Evolutionary conservation across 2,888 invertebrate species (phyloP).

Genomic region (Meiosimyza decipiens): DNA sequence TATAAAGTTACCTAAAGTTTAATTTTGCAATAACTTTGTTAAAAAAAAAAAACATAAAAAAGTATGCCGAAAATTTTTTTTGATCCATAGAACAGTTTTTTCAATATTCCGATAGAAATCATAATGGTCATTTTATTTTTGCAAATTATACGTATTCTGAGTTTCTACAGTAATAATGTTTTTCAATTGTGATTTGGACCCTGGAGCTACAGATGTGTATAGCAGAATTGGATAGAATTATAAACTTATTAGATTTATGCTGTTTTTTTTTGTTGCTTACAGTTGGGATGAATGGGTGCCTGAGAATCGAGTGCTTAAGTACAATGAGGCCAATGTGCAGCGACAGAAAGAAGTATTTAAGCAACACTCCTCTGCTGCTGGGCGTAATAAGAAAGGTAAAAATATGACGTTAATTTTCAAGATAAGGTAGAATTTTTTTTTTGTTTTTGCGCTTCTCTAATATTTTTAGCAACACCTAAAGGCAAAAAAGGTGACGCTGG

Average conservation of each 20-base stretch:
- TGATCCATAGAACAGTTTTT: too few relatives aligned
- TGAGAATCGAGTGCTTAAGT: conserved; percentile 89
- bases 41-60: too few relatives aligned
- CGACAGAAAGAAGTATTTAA: conserved; percentile 87
- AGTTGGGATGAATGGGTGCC: conserved; percentile 95
- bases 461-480: conserved; percentile 60
- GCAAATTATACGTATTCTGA: too few relatives aligned
- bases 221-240: neutral
- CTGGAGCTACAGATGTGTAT: too few relatives aligned
- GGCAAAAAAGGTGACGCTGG: conserved; percentile 61
- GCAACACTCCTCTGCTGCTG: conserved; percentile 80
- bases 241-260: neutral
- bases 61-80: too few relatives aligned
- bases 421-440: neutral
- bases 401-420: neutral
- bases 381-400: conserved; percentile 74
- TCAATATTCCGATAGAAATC: too few relatives aligned
- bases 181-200: conserved; percentile 23
- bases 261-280: conserved; percentile 50
- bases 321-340: conserved; percentile 88
- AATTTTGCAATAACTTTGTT: too few relatives aligned
- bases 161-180: conserved; percentile 19
- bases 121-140: too few relatives aligned
- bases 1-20: too few relatives aligned
- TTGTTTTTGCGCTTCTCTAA: conserved; percentile 2